Percentiles rank a stretch among this genome's conserved stretches.
Conservation (phyloP, 2,888 invertebrate species). For the Polylopha cassiicola region DNA sequence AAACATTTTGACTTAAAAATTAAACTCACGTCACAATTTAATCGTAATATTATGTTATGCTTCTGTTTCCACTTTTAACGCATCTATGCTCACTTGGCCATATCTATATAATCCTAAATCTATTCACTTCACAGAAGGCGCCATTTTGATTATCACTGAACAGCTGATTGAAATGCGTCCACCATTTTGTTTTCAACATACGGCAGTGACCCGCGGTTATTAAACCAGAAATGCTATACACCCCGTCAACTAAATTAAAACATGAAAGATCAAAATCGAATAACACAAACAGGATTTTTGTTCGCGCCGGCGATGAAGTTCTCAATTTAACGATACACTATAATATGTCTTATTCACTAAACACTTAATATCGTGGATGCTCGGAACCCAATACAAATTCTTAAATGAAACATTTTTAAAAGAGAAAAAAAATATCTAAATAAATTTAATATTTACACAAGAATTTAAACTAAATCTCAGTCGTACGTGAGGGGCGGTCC, state of each 20-base stretch:
- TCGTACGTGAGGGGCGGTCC: slow-evolving; percentile 53
- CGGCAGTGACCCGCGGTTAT: slow-evolving; percentile 8
- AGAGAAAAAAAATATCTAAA: slow-evolving; percentile 29
- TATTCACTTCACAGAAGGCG: too few relatives aligned
- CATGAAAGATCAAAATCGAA: slow-evolving; percentile 6
- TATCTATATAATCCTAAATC: too few relatives aligned
- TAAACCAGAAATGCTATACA: slow-evolving; percentile 44
- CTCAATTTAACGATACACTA: slow-evolving; percentile 13
- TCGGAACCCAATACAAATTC: slow-evolving; percentile 25
- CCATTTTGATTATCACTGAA: too few relatives aligned
- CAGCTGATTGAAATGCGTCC: too few relatives aligned
- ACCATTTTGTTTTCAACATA: too few relatives aligned
- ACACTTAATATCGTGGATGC: slow-evolving; percentile 29
- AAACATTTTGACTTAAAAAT: too few relatives aligned
- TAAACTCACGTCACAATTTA: too few relatives aligned
- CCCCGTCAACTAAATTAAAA: slow-evolving; percentile 48
- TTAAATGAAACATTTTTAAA: slow-evolving; percentile 29
- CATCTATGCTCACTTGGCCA: too few relatives aligned
- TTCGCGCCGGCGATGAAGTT: too few relatives aligned
- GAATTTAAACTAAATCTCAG: slow-evolving; percentile 74
- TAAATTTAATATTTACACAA: slow-evolving; percentile 61
- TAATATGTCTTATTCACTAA: slow-evolving; percentile 20
- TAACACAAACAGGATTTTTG: too few relatives aligned
- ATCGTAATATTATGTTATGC: too few relatives aligned
- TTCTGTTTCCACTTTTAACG: too few relatives aligned